Evolutionary conservation across 2,113 vertebrate species (phyloP).

Genomic region (Corythornis cristatus): DNA sequence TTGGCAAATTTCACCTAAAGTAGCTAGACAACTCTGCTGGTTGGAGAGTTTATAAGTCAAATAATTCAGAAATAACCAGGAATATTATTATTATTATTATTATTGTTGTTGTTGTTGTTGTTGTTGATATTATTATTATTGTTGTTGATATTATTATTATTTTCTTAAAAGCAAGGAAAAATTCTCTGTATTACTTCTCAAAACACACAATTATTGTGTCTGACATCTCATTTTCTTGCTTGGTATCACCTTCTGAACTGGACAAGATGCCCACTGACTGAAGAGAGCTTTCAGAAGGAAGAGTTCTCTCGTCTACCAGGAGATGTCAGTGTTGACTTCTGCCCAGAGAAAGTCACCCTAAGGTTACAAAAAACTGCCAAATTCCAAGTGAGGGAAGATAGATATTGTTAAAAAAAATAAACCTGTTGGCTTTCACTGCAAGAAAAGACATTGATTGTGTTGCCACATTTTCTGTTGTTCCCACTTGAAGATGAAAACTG

Average conservation of each 20-base stretch:
- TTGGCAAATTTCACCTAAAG: not conserved
- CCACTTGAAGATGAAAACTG: constrained; percentile 53
- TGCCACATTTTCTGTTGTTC: constrained; percentile 19
- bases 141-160: not conserved
- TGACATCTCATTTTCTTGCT: not conserved
- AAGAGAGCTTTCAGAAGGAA: not conserved
- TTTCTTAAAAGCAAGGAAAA: not conserved
- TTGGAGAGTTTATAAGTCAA: not conserved
- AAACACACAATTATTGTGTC: not conserved
- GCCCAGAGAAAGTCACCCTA: constrained; percentile 14
- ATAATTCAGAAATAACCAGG: not conserved
- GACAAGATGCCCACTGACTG: not conserved
- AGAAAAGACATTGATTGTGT: constrained; percentile 57
- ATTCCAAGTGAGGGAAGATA: not conserved
- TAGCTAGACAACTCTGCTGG: not conserved
- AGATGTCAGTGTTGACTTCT: constrained; percentile 69
- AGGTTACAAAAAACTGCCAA: constrained; percentile 40
- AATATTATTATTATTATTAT: not conserved
- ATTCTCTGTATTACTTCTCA: not conserved
- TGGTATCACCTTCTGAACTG: not conserved
- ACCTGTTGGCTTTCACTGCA: not conserved
- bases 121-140: not conserved
- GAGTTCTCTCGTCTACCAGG: constrained; percentile 47
- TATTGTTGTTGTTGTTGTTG: no score
- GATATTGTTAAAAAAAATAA: not conserved